Evolutionary conservation across 1,140 invertebrate species (phyloP).

Genomic region (Zaprionus tsacasi): DNA sequence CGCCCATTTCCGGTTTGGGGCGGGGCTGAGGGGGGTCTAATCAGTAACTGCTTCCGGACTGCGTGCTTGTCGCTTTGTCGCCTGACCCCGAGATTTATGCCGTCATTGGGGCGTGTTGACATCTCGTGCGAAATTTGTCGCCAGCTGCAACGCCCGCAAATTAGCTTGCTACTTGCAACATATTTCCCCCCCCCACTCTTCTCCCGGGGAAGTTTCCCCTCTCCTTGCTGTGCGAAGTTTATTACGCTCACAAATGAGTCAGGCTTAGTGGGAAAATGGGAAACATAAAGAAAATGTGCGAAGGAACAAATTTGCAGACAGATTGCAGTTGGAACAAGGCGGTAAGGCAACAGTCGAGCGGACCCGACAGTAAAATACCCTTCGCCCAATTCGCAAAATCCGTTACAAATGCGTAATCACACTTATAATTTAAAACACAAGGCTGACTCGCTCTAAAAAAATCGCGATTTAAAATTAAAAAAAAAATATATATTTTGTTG

Average conservation of each 20-base stretch:
- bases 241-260: not conserved
- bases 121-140: constrained; percentile 44
- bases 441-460: too few species aligned
- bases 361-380: too few species aligned
- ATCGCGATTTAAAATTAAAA: too few species aligned
- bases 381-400: too few species aligned
- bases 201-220: not conserved
- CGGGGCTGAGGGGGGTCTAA: constrained; percentile 10
- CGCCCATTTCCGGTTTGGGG: constrained; percentile 24
- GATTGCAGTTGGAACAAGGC: not conserved
- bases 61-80: constrained; percentile 5
- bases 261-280: not conserved
- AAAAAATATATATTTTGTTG: too few species aligned
- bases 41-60: constrained; percentile 39
- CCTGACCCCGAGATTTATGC: constrained; percentile 48
- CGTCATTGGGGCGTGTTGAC: constrained; percentile 44
- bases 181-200: not conserved
- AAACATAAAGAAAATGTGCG: not conserved
- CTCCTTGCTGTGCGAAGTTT: not conserved
- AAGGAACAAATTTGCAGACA: not conserved
- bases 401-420: too few species aligned
- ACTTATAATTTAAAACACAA: too few species aligned
- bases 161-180: constrained; percentile 29
- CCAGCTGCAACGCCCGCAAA: constrained; percentile 40
- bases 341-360: too few species aligned